phyloP scores from a whole-genome alignment of 2,113 vertebrate species.

The Zapornia atra region DNA sequence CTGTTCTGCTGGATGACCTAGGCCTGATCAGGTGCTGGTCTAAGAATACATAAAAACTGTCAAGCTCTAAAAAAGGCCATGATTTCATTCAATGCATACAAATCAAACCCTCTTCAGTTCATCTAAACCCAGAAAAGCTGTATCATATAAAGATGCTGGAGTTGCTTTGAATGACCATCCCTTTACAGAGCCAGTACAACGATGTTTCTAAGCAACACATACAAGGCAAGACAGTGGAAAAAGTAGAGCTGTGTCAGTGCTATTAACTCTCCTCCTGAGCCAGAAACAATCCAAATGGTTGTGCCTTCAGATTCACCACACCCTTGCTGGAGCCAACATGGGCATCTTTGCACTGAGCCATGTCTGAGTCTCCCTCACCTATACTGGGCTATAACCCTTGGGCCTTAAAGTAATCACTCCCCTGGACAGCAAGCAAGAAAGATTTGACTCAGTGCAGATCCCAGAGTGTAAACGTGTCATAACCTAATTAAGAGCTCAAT shows the following conservation, averaged over 20 bases:
- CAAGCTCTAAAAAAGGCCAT: neutral
- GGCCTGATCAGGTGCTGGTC: neutral
- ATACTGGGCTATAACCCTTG: fast-evolving
- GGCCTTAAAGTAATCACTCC: neutral
- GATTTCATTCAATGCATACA: neutral
- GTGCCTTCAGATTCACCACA: neutral
- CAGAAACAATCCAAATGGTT: neutral
- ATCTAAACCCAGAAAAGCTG: neutral
- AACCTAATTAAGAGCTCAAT: neutral
- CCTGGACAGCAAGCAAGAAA: neutral
- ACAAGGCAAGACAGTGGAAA: neutral
- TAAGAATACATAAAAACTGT: neutral
- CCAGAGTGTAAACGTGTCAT: neutral
- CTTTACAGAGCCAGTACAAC: neutral
- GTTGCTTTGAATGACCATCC: neutral
- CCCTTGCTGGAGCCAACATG: neutral
- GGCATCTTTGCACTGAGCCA: neutral
- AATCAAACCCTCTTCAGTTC: neutral
- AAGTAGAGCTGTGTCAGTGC: neutral
- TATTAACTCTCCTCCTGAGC: neutral
- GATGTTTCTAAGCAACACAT: neutral
- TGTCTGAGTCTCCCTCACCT: neutral
- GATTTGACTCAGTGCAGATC: neutral
- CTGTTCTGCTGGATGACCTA: neutral
- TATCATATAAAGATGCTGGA: neutral